Percentiles rank a stretch among this genome's conserved stretches.
Conservation (phyloP, 92 coral and sea anemone genomes). For the Heteractis magnifica region DNA sequence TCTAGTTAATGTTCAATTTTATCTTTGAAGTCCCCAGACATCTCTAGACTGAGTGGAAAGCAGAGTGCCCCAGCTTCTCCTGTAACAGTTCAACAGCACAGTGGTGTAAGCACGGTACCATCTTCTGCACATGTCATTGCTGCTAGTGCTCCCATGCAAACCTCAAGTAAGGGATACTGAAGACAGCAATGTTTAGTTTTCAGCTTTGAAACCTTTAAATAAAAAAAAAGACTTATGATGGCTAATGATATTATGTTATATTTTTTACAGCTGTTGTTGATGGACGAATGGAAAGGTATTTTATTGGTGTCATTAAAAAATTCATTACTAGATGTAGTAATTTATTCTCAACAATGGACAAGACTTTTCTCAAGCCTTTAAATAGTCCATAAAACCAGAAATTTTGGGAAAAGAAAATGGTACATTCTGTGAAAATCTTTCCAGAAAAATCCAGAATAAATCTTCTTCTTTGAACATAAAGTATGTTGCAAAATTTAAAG, state of each 20-base stretch:
- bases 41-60: slow-evolving; percentile 48
- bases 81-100: slow-evolving; percentile 56
- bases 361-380: no score
- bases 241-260: neutral
- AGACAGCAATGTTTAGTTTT: neutral
- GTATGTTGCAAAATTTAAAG: no score
- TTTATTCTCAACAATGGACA: no score
- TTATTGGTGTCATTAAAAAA: neutral
- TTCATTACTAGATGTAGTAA: no score
- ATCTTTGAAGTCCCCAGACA: slow-evolving; percentile 28
- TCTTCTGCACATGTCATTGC: slow-evolving; percentile 58
- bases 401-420: no score
- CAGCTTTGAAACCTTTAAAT: neutral
- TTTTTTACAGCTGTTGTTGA: slow-evolving; percentile 58
- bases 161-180: slow-evolving; percentile 18
- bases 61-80: slow-evolving; percentile 78
- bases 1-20: neutral
- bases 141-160: slow-evolving; percentile 27
- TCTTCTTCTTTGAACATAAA: no score
- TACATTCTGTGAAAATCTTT: no score
- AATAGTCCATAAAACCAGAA: no score
- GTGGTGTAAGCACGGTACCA: slow-evolving; percentile 38
- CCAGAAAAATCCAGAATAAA: no score
- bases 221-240: neutral
- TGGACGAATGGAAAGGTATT: slow-evolving; percentile 67